Evolutionary conservation across 2,888 invertebrate species (phyloP).

Genomic region (Caenorhabditis panamensis): DNA sequence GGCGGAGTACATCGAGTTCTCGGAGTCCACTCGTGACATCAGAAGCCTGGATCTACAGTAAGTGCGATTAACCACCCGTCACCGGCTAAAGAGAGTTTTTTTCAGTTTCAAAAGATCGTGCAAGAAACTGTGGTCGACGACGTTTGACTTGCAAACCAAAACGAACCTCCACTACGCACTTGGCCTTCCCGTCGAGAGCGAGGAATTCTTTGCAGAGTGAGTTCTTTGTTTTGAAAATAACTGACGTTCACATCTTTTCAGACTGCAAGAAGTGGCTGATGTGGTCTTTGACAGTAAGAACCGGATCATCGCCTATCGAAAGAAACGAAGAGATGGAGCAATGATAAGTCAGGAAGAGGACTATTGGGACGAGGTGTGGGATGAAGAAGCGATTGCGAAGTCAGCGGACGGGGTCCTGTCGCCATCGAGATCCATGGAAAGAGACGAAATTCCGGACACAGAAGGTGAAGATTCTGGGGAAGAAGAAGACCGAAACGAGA

Average conservation of each 20-base stretch:
- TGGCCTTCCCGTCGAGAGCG: not conserved
- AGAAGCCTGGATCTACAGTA: not conserved
- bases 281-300: not conserved
- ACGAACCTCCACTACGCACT: constrained; percentile 8
- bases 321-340: not conserved
- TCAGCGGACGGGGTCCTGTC: not conserved
- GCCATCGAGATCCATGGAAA: too few relatives aligned
- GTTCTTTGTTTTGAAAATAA: not conserved
- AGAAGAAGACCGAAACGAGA: not conserved
- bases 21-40: not conserved
- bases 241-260: not conserved
- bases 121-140: not conserved
- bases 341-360: not conserved
- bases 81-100: too few relatives aligned
- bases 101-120: not conserved
- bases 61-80: too few relatives aligned
- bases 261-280: not conserved
- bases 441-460: not conserved
- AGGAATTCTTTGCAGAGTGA: not conserved
- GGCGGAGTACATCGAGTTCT: not conserved
- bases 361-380: constrained; percentile 17
- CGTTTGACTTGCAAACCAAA: constrained; percentile 7
- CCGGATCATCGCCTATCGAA: not conserved
- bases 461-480: too few relatives aligned
- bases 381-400: constrained; percentile 6